Percentiles rank a stretch among this genome's conserved stretches.
Conservation (phyloP, 2,888 invertebrate genomes). For the Catocala sponsa region DNA sequence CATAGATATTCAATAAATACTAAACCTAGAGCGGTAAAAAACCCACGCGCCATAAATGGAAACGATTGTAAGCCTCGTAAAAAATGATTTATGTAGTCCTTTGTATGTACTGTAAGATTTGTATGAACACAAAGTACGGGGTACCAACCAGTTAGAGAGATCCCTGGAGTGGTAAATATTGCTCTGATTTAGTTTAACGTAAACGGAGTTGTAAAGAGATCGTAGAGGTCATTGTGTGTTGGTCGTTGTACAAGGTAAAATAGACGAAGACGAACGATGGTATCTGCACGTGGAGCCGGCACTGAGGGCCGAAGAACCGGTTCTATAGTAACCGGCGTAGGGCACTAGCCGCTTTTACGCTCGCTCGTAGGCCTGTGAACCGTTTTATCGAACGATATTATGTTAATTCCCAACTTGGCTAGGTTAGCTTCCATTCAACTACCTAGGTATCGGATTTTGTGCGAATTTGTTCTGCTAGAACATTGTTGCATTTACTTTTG, state of each 20-base stretch:
- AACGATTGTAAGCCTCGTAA: conserved; percentile 63
- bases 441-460: conserved; percentile 6
- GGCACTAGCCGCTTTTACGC: conserved; percentile 71
- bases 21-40: conserved; percentile 38
- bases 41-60: conserved; percentile 45
- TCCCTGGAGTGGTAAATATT: conserved; percentile 31
- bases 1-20: conserved; percentile 41
- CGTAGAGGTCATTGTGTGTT: conserved; percentile 48
- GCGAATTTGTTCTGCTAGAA: not conserved
- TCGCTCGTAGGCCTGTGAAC: conserved; percentile 55
- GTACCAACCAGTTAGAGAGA: conserved; percentile 47
- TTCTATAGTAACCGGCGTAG: conserved; percentile 77
- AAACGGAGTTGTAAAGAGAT: conserved; percentile 41
- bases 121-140: conserved; percentile 57
- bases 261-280: conserved; percentile 82
- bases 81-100: conserved; percentile 72
- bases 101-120: conserved; percentile 62
- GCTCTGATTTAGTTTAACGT: conserved; percentile 36
- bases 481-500: not conserved
- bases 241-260: conserved; percentile 65
- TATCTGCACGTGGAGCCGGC: conserved; percentile 76
- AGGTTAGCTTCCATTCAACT: conserved; percentile 2
- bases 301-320: conserved; percentile 73
- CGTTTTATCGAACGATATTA: conserved; percentile 61
- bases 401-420: conserved; percentile 34